Conservation (phyloP, 2,113 vertebrate species). For the Pogona vitticeps region DNA sequence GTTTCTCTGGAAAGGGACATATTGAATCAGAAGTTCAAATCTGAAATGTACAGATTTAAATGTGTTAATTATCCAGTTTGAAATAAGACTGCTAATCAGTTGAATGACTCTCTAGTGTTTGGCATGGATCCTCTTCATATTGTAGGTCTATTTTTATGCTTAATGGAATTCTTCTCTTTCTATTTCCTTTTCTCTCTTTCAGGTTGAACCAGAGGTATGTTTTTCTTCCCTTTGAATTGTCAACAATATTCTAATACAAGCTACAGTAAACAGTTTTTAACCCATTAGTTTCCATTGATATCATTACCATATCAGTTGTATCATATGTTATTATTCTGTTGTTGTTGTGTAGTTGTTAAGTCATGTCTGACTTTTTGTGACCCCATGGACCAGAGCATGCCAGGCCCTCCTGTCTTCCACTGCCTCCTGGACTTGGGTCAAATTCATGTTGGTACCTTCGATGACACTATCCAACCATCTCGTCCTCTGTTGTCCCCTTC, state of each 20-base stretch:
- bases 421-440: too few species aligned
- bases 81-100: not conserved
- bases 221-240: not conserved
- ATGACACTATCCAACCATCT: too few species aligned
- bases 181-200: slow-evolving; percentile 21
- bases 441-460: too few species aligned
- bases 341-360: too few species aligned
- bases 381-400: too few species aligned
- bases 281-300: not conserved
- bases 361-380: too few species aligned
- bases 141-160: not conserved
- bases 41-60: not conserved
- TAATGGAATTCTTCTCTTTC: slow-evolving; percentile 6
- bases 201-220: slow-evolving; percentile 36
- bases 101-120: not conserved
- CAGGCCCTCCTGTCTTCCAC: too few species aligned
- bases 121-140: not conserved
- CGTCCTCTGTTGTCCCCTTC: too few species aligned
- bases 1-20: not conserved
- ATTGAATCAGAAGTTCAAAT: too few species aligned
- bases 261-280: not conserved
- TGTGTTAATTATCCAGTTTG: too few species aligned
- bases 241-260: not conserved
- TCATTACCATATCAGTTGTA: not conserved
- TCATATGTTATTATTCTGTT: too few species aligned